Conservation (phyloP, 37 sponge, comb jelly and placozoan genomes). For the Lycopodina hypogea region DNA sequence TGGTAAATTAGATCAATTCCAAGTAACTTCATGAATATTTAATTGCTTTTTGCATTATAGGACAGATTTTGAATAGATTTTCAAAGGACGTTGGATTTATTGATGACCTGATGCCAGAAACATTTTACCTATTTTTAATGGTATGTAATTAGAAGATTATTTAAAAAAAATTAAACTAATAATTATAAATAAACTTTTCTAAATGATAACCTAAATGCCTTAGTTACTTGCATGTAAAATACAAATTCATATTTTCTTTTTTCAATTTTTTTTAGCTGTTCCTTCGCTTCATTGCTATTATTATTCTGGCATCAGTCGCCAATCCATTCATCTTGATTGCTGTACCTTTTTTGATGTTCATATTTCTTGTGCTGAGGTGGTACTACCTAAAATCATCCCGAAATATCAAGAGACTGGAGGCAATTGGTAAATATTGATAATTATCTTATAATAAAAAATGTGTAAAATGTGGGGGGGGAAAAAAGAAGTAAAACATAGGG, state of each 20-base stretch:
- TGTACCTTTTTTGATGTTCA: slow-evolving; percentile 16
- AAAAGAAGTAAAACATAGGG: no score
- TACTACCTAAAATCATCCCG: slow-evolving; percentile 67
- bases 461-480: no score
- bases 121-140: slow-evolving; percentile 32
- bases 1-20: slow-evolving; percentile 21
- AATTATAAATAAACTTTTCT: background rate
- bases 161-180: no score
- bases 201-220: background rate
- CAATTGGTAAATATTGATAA: slow-evolving; percentile 41
- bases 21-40: background rate
- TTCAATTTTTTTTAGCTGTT: slow-evolving; percentile 30
- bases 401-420: slow-evolving; percentile 75
- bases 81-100: slow-evolving; percentile 77
- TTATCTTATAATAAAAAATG: background rate
- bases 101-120: slow-evolving; percentile 63
- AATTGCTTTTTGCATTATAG: slow-evolving; percentile 14
- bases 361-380: slow-evolving; percentile 37
- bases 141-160: slow-evolving; percentile 19
- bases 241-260: background rate
- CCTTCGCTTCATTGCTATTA: slow-evolving; percentile 46
- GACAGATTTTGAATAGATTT: slow-evolving; percentile 74
- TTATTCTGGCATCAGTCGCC: slow-evolving; percentile 44
- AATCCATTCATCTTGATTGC: slow-evolving; percentile 60
- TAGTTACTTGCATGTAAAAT: background rate